Base-by-base conservation (phyloP, 1,140 invertebrate genomes). In the Hesperophylax magnus region DNA sequence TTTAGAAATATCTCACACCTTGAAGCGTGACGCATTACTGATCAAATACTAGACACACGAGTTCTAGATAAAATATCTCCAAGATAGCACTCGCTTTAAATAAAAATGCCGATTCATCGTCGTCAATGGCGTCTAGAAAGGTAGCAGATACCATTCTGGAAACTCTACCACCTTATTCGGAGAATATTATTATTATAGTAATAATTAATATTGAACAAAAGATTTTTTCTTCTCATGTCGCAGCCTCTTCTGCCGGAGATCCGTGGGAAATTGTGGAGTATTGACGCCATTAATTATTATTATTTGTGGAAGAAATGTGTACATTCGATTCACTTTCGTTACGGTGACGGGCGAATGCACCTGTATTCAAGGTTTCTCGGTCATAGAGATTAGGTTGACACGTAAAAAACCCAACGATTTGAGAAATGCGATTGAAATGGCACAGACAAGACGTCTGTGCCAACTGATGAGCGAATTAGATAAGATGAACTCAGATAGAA, bases 151-250 rank as follows among this genome's bases (percentile, higher is more conserved):
- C 54, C 18, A 34, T 31, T 24, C 53, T 58, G 27, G 27, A 56
- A 75, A 56, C 72, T 58, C 20, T 58, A 54, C 24, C 24, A n/a
- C 72, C 72, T 75, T 75, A 58, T 75, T 58, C 27, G 72, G 52
- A 75, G 47, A 75, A 75, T 75, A 75, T 67, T 67, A 2, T 47
- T 47, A 14, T 27, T 2, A 22, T 63, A 24, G 24, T 34, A 27
- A 67, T 67, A 67, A 67, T 67, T 67, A 27, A 67, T 67, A 5
- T 4, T 67, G 63, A 67, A 67, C 63, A 67, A 67, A 67, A 67
- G 63, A 67, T 67, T 67, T 67, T 67, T 67, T 67, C 63, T 39
- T 67, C 63, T 67, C 63, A 67, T 67, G 63, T 67, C 63, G 63
- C 27, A 67, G 63, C 63, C 63, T 67, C 34, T 6, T 34, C 63